Percentiles rank a stretch among this genome's conserved stretches.
phyloP scores from a whole-genome alignment of 2,797 vertebrate genomes.

The Aldrovandia affinis region DNA sequence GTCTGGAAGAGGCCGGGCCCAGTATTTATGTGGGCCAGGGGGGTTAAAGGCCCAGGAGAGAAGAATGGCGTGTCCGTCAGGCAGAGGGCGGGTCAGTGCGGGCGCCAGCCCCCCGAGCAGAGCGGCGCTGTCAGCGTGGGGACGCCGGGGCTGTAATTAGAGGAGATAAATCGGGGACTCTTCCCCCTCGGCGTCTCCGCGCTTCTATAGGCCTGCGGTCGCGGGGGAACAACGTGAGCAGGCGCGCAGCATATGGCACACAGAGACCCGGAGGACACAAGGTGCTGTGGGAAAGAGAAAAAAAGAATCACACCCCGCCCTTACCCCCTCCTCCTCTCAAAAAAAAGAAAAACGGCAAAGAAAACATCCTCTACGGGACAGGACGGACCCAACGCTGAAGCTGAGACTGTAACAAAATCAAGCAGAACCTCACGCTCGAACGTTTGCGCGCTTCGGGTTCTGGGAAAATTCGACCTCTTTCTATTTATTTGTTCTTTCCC shows the following conservation, averaged over 20 bases:
- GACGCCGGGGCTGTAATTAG: not conserved
- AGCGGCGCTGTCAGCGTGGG: not conserved
- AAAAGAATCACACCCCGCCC: not conserved
- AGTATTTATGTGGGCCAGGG: constrained; percentile 9
- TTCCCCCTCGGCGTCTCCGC: not conserved
- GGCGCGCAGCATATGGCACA: not conserved
- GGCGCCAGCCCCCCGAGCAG: not conserved
- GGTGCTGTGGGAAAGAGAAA: not conserved
- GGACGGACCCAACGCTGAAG: not conserved
- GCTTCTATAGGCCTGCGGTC: not conserved
- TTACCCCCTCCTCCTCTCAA: not conserved
- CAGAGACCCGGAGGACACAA: not conserved
- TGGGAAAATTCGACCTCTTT: not conserved
- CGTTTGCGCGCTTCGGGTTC: not conserved
- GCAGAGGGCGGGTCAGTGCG: not conserved
- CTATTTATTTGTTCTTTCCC: not conserved
- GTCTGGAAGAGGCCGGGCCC: not conserved
- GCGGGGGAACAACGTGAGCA: not conserved
- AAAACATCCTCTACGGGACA: not conserved
- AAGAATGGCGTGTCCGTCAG: not conserved
- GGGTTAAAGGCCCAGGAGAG: not conserved
- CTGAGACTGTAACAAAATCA: not conserved
- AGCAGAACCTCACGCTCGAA: not conserved
- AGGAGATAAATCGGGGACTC: constrained; percentile 11
- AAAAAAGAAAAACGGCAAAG: not conserved